phyloP scores from a whole-genome alignment of 2,888 invertebrate species.

The Dynastes tityus region DNA sequence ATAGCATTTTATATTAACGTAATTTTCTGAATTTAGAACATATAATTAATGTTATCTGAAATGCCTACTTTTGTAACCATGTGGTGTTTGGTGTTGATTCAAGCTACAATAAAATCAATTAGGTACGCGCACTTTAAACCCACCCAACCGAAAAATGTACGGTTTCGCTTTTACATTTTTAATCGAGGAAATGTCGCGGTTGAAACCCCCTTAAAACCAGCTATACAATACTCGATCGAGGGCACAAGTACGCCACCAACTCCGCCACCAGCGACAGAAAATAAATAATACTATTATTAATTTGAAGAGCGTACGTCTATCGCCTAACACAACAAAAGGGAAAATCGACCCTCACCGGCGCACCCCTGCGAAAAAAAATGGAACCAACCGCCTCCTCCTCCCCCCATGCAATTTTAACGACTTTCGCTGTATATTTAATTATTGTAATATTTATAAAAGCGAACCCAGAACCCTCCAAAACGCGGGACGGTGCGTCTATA shows the following conservation, averaged over 20 bases:
- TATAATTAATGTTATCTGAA: no score
- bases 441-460: constrained; percentile 71
- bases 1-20: no score
- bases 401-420: constrained; percentile 66
- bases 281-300: constrained; percentile 37
- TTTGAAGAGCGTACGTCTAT: constrained; percentile 15
- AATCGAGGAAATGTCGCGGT: constrained; percentile 31
- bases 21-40: no score
- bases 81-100: no score
- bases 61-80: no score
- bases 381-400: constrained; percentile 60
- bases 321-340: neutral
- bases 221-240: constrained; percentile 14
- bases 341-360: constrained; percentile 55
- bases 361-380: constrained; percentile 61
- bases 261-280: neutral
- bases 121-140: neutral
- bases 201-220: neutral
- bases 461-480: constrained; percentile 55
- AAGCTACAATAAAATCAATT: neutral
- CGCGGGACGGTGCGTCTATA: neutral
- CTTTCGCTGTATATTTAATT: constrained; percentile 69
- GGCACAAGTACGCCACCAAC: neutral
- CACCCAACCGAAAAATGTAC: neutral
- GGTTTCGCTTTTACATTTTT: constrained; percentile 22